Percentiles rank a stretch among this genome's conserved stretches.
phyloP scores from a whole-genome alignment of 2,113 vertebrate genomes.

The Apodemus speciosus region DNA sequence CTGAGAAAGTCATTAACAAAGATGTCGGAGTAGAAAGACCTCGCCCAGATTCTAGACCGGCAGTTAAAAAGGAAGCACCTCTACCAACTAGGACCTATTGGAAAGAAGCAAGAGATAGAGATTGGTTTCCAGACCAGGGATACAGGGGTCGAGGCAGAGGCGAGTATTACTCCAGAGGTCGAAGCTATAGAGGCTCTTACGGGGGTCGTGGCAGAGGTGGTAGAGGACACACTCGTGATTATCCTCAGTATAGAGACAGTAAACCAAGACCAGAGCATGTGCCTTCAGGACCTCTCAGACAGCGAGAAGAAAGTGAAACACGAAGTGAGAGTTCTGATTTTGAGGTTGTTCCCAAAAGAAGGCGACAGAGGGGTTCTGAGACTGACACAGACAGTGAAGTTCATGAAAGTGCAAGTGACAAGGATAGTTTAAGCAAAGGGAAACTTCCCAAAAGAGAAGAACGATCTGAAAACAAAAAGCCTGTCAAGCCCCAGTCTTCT shows the following conservation, averaged over 20 bases:
- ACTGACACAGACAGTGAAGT: conserved; percentile 98
- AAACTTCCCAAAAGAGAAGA: conserved; percentile 88
- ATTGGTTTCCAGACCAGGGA: conserved; percentile 93
- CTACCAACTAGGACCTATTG: conserved; percentile 91
- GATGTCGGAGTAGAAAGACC: conserved; percentile 86
- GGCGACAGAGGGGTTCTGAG: conserved; percentile 94
- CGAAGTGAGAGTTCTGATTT: conserved; percentile 98
- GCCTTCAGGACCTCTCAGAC: conserved; percentile 87
- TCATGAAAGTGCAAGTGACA: conserved; percentile 96
- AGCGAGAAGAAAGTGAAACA: conserved; percentile 97
- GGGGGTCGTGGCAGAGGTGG: conserved; percentile 92
- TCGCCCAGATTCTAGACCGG: conserved; percentile 88
- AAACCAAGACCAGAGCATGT: conserved; percentile 90
- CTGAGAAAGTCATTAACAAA: conserved; percentile 87
- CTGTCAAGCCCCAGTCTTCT: conserved; percentile 75
- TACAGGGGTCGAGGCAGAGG: conserved; percentile 95
- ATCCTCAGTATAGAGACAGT: conserved; percentile 93
- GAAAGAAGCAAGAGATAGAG: conserved; percentile 92
- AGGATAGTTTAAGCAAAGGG: conserved; percentile 93
- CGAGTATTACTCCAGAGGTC: conserved; percentile 97
- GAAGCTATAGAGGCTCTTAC: conserved; percentile 96
- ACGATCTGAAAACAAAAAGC: conserved; percentile 84
- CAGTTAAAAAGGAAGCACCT: conserved; percentile 88
- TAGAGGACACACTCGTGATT: conserved; percentile 93
- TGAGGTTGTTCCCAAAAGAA: conserved; percentile 95